Evolutionary conservation across 2,888 invertebrate species (phyloP).

Genomic region (Drosophila rellima): DNA sequence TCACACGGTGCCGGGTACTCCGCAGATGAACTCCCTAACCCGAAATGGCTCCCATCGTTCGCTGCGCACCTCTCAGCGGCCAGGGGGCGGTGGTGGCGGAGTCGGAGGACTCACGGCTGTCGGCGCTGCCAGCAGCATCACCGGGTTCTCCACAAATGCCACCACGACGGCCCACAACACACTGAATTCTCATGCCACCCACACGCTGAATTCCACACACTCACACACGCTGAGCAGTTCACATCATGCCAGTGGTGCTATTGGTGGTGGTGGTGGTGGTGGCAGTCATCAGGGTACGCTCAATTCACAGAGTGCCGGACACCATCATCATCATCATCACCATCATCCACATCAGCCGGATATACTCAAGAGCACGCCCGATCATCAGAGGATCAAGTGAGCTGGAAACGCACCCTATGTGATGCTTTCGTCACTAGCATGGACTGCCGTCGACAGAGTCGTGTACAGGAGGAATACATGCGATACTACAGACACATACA

Average conservation of each 20-base stretch:
- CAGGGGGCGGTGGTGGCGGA: slow-evolving; percentile 56
- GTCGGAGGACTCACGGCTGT: slow-evolving; percentile 57
- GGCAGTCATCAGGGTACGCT: slow-evolving; percentile 85
- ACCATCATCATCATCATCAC: slow-evolving; percentile 87
- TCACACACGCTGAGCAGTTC: slow-evolving; percentile 85
- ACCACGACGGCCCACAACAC: slow-evolving; percentile 87
- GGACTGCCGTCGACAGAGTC: no score
- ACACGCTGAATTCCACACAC: slow-evolving; percentile 86
- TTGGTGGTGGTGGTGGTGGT: slow-evolving; percentile 58
- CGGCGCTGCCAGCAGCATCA: slow-evolving; percentile 61
- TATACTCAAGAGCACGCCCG: slow-evolving; percentile 94
- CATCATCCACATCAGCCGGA: slow-evolving; percentile 88
- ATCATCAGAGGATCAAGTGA: slow-evolving; percentile 89
- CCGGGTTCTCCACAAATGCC: slow-evolving; percentile 85
- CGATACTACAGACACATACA: slow-evolving; percentile 21
- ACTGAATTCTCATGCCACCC: slow-evolving; percentile 87
- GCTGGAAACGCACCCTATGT: no score
- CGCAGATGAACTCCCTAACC: slow-evolving; percentile 92
- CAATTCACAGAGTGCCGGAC: slow-evolving; percentile 78
- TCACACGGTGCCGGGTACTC: slow-evolving; percentile 91
- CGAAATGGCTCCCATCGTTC: slow-evolving; percentile 90
- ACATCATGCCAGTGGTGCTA: slow-evolving; percentile 79
- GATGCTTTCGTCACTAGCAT: no score
- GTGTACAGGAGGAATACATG: slow-evolving; percentile 10
- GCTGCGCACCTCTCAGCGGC: slow-evolving; percentile 84